Conservation (phyloP, 2,797 vertebrate species). For the Ibycter americanus region DNA sequence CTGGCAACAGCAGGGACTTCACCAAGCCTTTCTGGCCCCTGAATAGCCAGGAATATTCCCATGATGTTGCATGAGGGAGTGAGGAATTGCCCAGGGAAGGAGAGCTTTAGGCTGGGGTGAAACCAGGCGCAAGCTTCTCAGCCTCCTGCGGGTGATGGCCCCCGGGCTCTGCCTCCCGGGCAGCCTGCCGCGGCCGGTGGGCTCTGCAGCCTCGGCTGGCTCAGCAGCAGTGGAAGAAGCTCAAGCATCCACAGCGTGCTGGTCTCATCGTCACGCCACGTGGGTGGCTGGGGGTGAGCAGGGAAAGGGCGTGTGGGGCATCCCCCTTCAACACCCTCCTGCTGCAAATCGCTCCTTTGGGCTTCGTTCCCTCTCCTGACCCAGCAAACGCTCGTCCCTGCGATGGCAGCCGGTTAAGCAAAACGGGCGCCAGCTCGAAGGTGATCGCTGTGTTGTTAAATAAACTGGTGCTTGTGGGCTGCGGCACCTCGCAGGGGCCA, state of each 20-base stretch:
- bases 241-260: rapidly evolving
- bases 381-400: not conserved
- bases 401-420: rapidly evolving
- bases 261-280: rapidly evolving
- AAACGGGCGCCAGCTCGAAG: rapidly evolving
- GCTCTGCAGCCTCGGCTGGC: not conserved
- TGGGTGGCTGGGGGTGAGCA: not conserved
- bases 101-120: not conserved
- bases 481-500: rapidly evolving
- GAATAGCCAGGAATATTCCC: not conserved
- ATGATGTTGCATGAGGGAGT: not conserved
- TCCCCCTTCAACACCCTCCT: not conserved
- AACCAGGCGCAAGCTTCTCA: rapidly evolving
- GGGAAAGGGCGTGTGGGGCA: rapidly evolving
- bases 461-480: rapidly evolving
- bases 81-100: not conserved
- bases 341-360: not conserved
- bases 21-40: not conserved
- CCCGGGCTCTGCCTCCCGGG: not conserved
- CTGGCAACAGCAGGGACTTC: not conserved
- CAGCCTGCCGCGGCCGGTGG: rapidly evolving
- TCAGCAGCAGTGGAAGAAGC: not conserved
- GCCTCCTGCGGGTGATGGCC: not conserved
- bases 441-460: rapidly evolving
- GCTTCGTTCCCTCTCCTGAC: not conserved